Evolutionary conservation across 2,888 invertebrate genomes (phyloP), one percentile per base, ranked within the genome.

Genomic region (Hermaeophaga mercurialis): DNA sequence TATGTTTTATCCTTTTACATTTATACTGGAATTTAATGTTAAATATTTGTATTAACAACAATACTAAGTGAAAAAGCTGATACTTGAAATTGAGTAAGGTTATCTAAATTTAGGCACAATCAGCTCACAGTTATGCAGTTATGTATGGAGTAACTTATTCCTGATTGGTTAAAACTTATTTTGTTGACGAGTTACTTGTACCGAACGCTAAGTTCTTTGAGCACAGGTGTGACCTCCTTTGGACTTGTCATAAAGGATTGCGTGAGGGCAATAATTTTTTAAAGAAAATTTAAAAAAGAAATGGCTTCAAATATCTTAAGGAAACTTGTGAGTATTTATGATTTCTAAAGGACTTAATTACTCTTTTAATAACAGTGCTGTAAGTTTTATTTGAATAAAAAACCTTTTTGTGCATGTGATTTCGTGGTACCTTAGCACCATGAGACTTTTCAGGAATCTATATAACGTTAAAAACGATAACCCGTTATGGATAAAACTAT

Each of bases 281-380:
- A 15, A 43, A 24, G 18, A 36, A 24, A 28, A 22, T 41, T 31
- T 18, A 43, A n/a, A 34, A 26, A 12, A n/a, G 31, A 55, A 52
- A 73, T 73, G 71, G 70, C 70, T 41, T 63, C 67, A 19, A 70
- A 68, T 66, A 62, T 73, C 59, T 66, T 72, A 39, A 70, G 68
- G 64, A 70, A 68, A 49, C 46, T 73, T 43, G 73, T 73, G 69
- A 71, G 71, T 71, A 55, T 36, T 17, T 14, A 11, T 11, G 2
- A 22, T 43, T 34, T 19, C 4, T 48, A 11, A 26, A 33, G 12
- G 14, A 43, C 14, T 12, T 12, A 6, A 22, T 43, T 15, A 4
- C 3, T 46, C 17, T 24, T 47, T 54, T 39, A 15, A 15, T 47
- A 17, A 39, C 15, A 48, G 43, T 48, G 43, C 28, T 44, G 43